phyloP scores from a whole-genome alignment of 2,113 vertebrate genomes.

The Reinhardtius hippoglossoides region DNA sequence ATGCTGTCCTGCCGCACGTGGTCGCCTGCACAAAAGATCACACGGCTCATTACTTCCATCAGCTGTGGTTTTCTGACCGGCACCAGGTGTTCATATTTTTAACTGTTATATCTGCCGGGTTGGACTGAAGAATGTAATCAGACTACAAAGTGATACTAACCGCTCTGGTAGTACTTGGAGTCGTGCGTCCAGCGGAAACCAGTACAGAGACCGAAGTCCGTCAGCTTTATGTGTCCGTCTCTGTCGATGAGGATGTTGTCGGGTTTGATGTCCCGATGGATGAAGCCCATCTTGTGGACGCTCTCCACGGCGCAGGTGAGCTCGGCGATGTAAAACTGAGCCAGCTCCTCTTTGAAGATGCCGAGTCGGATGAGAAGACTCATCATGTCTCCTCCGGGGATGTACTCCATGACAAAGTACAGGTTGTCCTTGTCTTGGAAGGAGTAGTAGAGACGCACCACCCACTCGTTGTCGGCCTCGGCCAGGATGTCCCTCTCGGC shows the following conservation, averaged over 20 bases:
- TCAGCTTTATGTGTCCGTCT: constrained; percentile 98
- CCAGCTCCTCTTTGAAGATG: constrained; percentile 96
- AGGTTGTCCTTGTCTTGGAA: constrained; percentile 99
- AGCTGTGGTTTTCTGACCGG: too few species aligned
- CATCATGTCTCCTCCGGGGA: constrained; percentile 99
- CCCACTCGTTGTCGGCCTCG: constrained; percentile 99
- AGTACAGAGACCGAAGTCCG: constrained; percentile 97
- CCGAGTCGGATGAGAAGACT: constrained; percentile 96
- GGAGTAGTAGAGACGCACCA: constrained; percentile 98
- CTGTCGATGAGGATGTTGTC: constrained; percentile 98
- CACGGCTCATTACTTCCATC: too few species aligned
- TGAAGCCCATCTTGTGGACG: constrained; percentile 99
- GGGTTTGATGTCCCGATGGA: constrained; percentile 99
- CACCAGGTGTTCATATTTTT: too few species aligned
- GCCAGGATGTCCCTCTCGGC: constrained; percentile 98
- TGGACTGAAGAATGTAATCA: not conserved
- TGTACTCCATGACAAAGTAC: constrained; percentile 99
- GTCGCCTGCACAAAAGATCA: constrained; percentile 83
- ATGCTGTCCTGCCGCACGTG: constrained; percentile 97
- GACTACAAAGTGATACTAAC: constrained; percentile 77
- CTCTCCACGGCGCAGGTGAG: constrained; percentile 97
- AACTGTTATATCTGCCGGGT: too few species aligned
- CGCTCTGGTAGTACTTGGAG: constrained; percentile 99
- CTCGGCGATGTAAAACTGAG: constrained; percentile 97
- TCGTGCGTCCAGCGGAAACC: constrained; percentile 99